phyloP scores from a whole-genome alignment of 2,888 invertebrate species.

The Molorchus minor region DNA sequence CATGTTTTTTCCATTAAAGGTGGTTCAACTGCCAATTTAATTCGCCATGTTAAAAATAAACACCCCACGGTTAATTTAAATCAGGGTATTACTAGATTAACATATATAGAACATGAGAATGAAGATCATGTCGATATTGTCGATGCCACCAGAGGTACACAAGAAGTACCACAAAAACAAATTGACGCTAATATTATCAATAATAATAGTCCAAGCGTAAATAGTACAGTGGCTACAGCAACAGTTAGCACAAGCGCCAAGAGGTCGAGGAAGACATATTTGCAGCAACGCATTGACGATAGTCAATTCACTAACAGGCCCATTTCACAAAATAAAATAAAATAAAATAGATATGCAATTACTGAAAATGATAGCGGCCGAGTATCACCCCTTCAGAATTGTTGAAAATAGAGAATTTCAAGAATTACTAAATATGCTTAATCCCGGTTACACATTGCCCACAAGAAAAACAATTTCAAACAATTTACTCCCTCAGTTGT shows the following conservation, averaged over 20 bases:
- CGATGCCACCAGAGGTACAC: not conserved
- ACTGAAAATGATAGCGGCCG: constrained; percentile 6
- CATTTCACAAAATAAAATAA: constrained; percentile 7
- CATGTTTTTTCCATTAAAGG: constrained; percentile 1
- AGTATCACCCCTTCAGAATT: not conserved
- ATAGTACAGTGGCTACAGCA: too few species aligned
- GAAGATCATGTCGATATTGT: too few species aligned
- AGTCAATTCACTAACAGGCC: not conserved
- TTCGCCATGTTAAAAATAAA: constrained; percentile 4
- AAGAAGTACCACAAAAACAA: constrained; percentile 7
- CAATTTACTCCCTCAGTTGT: constrained; percentile 4
- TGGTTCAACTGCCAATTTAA: too few species aligned
- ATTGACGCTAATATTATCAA: not conserved
- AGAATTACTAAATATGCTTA: not conserved
- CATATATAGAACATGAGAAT: not conserved
- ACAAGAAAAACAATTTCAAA: constrained; percentile 4
- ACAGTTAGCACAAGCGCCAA: not conserved
- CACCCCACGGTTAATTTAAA: constrained; percentile 12
- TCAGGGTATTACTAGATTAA: constrained; percentile 5
- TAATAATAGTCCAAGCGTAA: too few species aligned
- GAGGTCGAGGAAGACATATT: constrained; percentile 5
- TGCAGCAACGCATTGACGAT: constrained; percentile 9
- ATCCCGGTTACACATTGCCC: constrained; percentile 1
- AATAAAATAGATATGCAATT: constrained; percentile 5
- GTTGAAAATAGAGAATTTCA: not conserved